Conservation (phyloP, 1,140 invertebrate genomes). For the Hylyphantes graminicola region DNA sequence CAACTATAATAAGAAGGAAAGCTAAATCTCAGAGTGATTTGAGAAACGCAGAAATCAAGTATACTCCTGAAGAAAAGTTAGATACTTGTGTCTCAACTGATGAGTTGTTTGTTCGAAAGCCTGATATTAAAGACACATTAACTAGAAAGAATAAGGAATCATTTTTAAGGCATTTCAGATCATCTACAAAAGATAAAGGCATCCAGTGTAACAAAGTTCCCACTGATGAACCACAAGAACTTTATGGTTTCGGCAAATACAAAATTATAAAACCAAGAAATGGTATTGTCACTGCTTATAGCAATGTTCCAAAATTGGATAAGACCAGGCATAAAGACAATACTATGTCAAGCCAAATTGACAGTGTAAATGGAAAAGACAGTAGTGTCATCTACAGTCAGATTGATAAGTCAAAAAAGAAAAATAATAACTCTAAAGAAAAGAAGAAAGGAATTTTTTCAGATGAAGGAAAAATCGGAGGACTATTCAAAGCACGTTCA, state of each 20-base stretch:
- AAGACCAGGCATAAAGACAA: constrained; percentile 7
- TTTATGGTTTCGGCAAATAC: constrained; percentile 44
- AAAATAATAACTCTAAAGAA: constrained; percentile 35
- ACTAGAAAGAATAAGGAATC: constrained; percentile 47
- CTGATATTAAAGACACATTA: constrained; percentile 41
- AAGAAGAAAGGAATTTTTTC: constrained; percentile 47
- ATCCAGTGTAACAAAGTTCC: constrained; percentile 54
- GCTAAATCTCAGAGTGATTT: constrained; percentile 58
- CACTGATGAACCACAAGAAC: constrained; percentile 44
- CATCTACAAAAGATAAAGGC: constrained; percentile 57
- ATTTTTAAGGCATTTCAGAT: constrained; percentile 38
- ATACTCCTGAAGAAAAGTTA: constrained; percentile 25
- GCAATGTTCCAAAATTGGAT: constrained; percentile 55
- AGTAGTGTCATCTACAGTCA: constrained; percentile 53
- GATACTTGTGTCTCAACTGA: constrained; percentile 50
- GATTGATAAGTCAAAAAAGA: constrained; percentile 57
- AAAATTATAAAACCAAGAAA: constrained; percentile 55
- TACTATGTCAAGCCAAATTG: background rate
- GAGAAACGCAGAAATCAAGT: constrained; percentile 15
- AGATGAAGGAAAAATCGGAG: constrained; percentile 31
- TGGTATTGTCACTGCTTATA: constrained; percentile 55
- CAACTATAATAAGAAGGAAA: constrained; percentile 48
- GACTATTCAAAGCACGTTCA: constrained; percentile 46
- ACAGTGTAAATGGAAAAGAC: constrained; percentile 20
- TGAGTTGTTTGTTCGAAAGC: constrained; percentile 42